Conservation (phyloP, 2,888 invertebrate species). For the Graphium colonna region DNA sequence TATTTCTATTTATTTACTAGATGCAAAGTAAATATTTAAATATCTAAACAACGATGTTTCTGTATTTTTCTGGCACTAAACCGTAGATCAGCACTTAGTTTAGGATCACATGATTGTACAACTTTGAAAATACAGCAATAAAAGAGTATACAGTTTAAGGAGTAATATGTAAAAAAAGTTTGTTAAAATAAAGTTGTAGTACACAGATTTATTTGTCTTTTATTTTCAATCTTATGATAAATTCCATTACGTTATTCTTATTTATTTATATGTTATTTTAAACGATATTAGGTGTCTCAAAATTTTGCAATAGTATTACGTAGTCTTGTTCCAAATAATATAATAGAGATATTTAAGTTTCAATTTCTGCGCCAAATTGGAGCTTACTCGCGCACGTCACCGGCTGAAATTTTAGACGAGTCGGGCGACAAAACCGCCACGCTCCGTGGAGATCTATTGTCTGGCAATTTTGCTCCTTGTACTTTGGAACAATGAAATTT, state of each 20-base stretch:
- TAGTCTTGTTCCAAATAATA: too few species aligned
- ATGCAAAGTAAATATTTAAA: not conserved
- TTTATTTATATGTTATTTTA: too few species aligned
- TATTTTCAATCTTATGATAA: conserved; percentile 5
- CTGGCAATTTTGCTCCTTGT: conserved; percentile 12
- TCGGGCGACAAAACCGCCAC: conserved; percentile 3
- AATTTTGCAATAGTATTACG: not conserved
- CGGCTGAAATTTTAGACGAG: not conserved
- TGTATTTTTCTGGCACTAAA: conserved; percentile 12
- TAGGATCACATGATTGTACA: conserved; percentile 7
- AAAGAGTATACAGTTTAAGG: not conserved
- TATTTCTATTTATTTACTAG: not conserved
- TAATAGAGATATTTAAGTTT: too few species aligned
- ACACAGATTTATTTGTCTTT: conserved; percentile 4
- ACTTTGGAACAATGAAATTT: conserved; percentile 7
- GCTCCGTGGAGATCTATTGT: conserved; percentile 7
- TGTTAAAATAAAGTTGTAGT: conserved; percentile 24
- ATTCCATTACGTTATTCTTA: too few species aligned
- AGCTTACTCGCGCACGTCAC: not conserved
- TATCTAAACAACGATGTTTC: conserved; percentile 1
- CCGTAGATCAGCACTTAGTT: conserved; percentile 8
- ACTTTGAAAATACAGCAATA: conserved; percentile 10
- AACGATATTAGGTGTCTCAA: too few species aligned
- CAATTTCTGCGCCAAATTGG: too few species aligned
- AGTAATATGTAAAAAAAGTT: conserved; percentile 4